A percentile compares a stretch with the other conserved stretches of the same genome.
These are phyloP conservation scores for Sphenopsis melanotis DNA, from an alignment of 2,797 vertebrate genomes.

Conservation along the genomic window DNA sequence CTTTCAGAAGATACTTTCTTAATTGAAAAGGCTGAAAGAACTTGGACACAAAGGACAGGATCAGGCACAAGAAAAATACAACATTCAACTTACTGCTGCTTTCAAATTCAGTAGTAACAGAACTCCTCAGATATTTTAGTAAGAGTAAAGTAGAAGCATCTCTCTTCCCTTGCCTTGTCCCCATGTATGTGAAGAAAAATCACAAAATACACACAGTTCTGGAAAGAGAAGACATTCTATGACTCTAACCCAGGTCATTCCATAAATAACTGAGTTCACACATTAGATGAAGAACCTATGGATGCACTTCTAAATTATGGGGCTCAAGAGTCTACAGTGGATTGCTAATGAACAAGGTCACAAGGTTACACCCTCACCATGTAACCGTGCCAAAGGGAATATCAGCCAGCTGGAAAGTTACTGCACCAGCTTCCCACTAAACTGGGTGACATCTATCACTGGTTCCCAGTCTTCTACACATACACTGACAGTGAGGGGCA, in stretches of 20 bases:
- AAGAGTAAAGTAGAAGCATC: neutral
- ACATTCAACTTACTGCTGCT: neutral
- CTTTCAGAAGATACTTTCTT: neutral
- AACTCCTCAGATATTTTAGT: neutral
- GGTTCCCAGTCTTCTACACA: neutral
- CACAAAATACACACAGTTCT: neutral
- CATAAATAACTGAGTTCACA: neutral
- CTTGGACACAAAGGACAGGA: neutral
- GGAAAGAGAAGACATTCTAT: neutral
- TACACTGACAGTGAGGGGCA: neutral
- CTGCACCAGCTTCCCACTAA: neutral
- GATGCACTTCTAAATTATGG: neutral
- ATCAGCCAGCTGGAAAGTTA: neutral
- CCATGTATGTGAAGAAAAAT: neutral
- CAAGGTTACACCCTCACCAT: neutral
- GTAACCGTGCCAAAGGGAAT: neutral
- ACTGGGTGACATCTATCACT: neutral
- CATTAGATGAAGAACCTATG: neutral
- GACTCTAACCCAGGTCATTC: neutral
- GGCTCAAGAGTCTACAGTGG: neutral
- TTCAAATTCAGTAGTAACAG: neutral
- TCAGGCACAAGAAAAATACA: neutral
- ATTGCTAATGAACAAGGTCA: neutral
- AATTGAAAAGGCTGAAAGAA: neutral
- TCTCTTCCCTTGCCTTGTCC: neutral